Percentiles rank a stretch among this genome's conserved stretches.
phyloP scores from a whole-genome alignment of 2,113 vertebrate species.

The Todiramphus saurophagus region DNA sequence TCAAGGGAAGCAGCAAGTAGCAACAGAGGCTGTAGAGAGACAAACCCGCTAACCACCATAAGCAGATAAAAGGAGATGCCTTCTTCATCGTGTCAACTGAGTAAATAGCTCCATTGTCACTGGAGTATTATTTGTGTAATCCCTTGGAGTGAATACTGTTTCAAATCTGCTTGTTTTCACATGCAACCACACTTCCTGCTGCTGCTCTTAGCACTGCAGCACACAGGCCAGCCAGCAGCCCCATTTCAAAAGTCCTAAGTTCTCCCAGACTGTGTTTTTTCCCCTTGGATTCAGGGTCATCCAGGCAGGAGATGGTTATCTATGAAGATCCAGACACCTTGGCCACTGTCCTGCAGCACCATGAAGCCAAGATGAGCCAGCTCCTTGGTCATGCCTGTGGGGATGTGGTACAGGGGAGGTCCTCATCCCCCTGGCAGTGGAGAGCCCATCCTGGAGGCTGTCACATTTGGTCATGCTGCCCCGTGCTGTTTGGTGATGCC shows the following conservation, averaged over 20 bases:
- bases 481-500: fast-evolving
- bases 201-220: conserved; percentile 9
- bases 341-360: not conserved
- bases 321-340: not conserved
- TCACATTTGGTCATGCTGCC: not conserved
- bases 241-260: not conserved
- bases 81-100: conserved; percentile 41
- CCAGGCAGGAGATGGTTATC: not conserved
- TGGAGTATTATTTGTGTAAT: conserved; percentile 56
- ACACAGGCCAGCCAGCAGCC: not conserved
- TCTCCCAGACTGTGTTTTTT: not conserved
- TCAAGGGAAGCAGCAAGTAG: conserved; percentile 34
- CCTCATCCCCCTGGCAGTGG: not conserved
- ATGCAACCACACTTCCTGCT: conserved; percentile 49
- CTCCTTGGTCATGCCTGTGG: not conserved
- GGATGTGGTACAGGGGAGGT: not conserved
- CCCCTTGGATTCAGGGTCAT: not conserved
- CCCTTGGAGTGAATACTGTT: conserved; percentile 30
- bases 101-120: conserved; percentile 53
- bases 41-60: not conserved
- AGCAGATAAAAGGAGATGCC: conserved; percentile 47
- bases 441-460: not conserved
- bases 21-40: conserved; percentile 9
- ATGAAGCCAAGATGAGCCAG: not conserved
- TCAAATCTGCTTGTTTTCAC: conserved; percentile 61